A percentile compares a stretch with the other conserved stretches of the same genome.
phyloP scores from a whole-genome alignment of 2,888 invertebrate species.

The Dasysyrphus albostriatus region DNA sequence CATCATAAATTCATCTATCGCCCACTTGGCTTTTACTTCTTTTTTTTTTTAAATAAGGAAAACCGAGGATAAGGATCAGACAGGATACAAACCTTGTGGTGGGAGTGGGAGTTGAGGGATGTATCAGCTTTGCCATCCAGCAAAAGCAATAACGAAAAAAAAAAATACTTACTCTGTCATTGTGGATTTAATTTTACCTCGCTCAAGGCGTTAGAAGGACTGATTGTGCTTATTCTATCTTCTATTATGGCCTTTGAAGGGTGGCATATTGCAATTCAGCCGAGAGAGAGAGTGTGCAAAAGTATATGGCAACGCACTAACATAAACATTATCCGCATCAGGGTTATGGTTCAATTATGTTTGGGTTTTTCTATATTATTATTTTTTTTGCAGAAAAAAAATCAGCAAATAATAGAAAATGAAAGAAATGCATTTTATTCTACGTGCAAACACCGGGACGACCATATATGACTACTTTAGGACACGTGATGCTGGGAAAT shows the following conservation, averaged over 20 bases:
- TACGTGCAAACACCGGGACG: too few relatives aligned
- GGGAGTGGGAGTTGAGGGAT: not conserved
- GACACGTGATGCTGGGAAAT: conserved; percentile 49
- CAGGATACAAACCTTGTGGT: conserved; percentile 9
- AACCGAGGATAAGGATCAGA: conserved; percentile 28
- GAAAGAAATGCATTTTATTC: conserved; percentile 45
- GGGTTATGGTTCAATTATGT: conserved; percentile 74
- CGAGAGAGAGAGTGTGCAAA: not conserved
- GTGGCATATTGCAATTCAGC: conserved; percentile 29
- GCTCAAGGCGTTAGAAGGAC: conserved; percentile 61
- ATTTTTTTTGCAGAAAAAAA: conserved; percentile 31
- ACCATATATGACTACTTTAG: not conserved
- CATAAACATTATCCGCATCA: conserved; percentile 19
- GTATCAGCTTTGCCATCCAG: conserved; percentile 2
- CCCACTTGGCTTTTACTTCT: conserved; percentile 62
- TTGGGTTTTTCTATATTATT: conserved; percentile 10
- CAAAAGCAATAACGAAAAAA: conserved; percentile 37
- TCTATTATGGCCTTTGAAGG: conserved; percentile 3
- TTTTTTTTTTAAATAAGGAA: not conserved
- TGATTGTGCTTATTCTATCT: conserved; percentile 41
- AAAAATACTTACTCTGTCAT: conserved; percentile 57
- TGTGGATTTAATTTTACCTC: conserved; percentile 71
- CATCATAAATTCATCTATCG: conserved; percentile 71
- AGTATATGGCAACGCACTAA: conserved; percentile 42
- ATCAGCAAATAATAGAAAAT: conserved; percentile 57